phyloP scores from a whole-genome alignment of 2,113 vertebrate species.

The Laterallus jamaicensis region DNA sequence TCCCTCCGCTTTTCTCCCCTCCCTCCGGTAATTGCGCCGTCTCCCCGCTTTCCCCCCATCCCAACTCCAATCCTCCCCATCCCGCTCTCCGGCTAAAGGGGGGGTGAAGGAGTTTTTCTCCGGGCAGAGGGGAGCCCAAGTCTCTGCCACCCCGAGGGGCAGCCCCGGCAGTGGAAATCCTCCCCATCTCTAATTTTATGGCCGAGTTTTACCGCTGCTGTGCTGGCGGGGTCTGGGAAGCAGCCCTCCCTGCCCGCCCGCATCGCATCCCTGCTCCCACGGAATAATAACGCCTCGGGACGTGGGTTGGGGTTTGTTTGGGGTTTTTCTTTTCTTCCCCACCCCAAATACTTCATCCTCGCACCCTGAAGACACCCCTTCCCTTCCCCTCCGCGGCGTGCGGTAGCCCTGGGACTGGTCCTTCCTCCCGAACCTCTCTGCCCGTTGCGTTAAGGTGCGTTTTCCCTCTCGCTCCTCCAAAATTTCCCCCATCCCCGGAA shows the following conservation, averaged over 20 bases:
- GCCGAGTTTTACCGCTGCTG: background rate
- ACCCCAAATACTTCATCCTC: background rate
- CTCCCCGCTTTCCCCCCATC: background rate
- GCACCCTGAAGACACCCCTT: background rate
- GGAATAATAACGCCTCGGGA: background rate
- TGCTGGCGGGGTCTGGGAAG: background rate
- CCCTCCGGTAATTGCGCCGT: background rate
- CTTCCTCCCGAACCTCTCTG: background rate
- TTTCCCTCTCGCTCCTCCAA: background rate
- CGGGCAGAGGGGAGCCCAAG: background rate
- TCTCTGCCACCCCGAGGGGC: background rate
- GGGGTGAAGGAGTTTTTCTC: background rate
- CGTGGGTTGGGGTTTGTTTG: background rate
- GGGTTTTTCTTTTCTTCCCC: no score
- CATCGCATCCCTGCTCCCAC: background rate
- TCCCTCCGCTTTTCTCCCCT: background rate
- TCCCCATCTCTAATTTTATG: background rate
- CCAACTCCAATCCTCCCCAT: no score
- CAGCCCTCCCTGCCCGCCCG: background rate
- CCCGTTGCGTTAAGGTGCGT: background rate
- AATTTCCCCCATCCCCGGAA: background rate
- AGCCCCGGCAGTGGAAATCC: background rate
- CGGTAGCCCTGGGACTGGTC: background rate
- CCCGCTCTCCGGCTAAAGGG: background rate
- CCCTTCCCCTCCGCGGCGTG: no score